Base-by-base conservation (phyloP, 1,140 invertebrate genomes). In the Akabosia matsudoensis region DNA sequence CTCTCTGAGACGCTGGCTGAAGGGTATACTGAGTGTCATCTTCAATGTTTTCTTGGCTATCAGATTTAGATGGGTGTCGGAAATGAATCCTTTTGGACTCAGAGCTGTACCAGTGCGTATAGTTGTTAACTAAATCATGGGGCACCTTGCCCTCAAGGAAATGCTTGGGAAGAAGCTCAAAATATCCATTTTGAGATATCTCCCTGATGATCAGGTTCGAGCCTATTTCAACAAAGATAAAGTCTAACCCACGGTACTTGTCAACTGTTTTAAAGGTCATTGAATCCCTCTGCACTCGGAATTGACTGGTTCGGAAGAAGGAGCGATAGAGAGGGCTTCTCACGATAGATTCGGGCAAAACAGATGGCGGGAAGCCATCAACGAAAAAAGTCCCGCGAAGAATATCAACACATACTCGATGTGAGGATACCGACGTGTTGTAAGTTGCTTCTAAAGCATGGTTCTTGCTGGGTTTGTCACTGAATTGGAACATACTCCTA, bases 381-480 rank as follows among this genome's bases (percentile, higher is more conserved):
- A 79, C 78, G 1, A 79, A 22, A 72, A 79, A 79, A 3, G 33
- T 18, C 7, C 78, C 78, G 4, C 7, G 51, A 10, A 76, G 70
- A 16, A 79, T 70, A 24, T 79, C 78, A 45, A 67, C 7, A 13
- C 24, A 16, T 10, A 67, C 26, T 4, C 3, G 31, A 67, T 67
- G 24, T 16, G 10, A 7, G 24, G 61, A 10, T 1, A 30, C 31
- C n/a, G 7, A 13, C 10, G n/a, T 7, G 24, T 13, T 22, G n/a
- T 56, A 56, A 4, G 14, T 22, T 7, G 10, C 54, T 22, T n/a
- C 3, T n/a, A 13, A 56, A n/a, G 22, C 54, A 22, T 56, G 10
- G 22, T 22, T 22, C 24, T 56, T 56, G n/a, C 24, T 56, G 10
- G 10, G 10, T 10, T 24, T 56, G 4, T 22, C 7, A 56, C n/a